Percentiles rank a stretch among this genome's conserved stretches.
Conservation (phyloP, 2,113 vertebrate genomes). For the Hyla sarda region DNA sequence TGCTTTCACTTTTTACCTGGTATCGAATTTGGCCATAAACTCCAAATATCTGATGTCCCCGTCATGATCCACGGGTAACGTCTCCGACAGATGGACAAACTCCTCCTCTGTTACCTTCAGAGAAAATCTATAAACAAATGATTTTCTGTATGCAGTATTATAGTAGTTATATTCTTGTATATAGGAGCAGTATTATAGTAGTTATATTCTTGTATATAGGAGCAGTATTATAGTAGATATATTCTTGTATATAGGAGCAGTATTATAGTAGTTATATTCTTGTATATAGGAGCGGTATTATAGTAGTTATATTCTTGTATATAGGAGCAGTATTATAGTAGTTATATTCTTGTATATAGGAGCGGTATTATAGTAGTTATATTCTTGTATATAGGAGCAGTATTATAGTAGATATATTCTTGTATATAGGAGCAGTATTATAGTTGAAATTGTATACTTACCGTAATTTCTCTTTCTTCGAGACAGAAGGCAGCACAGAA, state of each 20-base stretch:
- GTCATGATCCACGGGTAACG: conserved; percentile 41
- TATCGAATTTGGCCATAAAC: conserved; percentile 57
- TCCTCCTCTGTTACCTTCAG: conserved; percentile 57
- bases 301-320: conserved; percentile 9
- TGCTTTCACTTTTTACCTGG: conserved; percentile 44
- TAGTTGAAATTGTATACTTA: no score
- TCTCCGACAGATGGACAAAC: conserved; percentile 37
- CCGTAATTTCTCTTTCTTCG: no score
- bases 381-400: background rate
- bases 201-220: background rate
- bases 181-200: background rate
- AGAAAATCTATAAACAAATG: background rate
- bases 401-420: conserved; percentile 16
- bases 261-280: background rate
- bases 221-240: background rate
- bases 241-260: background rate
- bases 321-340: conserved; percentile 14
- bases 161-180: background rate
- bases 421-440: conserved; percentile 4
- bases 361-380: conserved; percentile 1
- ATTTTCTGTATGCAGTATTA: background rate
- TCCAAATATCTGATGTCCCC: conserved; percentile 60
- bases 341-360: conserved; percentile 4
- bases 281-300: background rate
- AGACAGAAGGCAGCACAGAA: no score